These are phyloP conservation scores for Neodiprion lecontei DNA, from an alignment of 1,140 invertebrate species.

Conservation along the genomic window DNA sequence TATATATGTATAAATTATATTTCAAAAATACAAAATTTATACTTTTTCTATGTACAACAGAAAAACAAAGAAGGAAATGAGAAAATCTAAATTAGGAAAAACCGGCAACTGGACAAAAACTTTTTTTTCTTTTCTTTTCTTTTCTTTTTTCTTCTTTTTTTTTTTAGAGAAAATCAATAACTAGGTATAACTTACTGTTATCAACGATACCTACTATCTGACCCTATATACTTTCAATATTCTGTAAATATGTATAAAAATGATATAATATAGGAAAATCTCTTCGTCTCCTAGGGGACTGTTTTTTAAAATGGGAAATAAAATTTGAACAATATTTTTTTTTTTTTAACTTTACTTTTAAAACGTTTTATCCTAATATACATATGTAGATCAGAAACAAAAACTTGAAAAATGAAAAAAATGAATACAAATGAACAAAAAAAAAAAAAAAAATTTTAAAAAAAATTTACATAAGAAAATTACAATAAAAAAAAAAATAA, in stretches of 20 bases:
- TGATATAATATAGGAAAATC: neutral
- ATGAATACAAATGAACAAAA: neutral
- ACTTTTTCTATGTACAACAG: neutral
- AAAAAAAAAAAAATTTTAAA: neutral
- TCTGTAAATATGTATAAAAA: slow-evolving; percentile 2
- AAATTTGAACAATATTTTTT: too few species aligned
- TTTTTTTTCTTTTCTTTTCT: too few species aligned
- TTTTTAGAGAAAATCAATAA: too few species aligned
- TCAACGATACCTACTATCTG: neutral
- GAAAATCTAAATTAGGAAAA: neutral
- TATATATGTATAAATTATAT: slow-evolving; percentile 1
- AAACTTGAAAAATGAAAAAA: neutral
- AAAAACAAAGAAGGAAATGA: neutral
- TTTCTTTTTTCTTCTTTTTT: too few species aligned
- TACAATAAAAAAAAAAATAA: neutral
- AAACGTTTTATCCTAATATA: too few species aligned
- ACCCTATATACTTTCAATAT: neutral
- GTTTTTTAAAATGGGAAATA: too few species aligned
- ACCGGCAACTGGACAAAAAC: too few species aligned
- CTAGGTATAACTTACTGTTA: too few species aligned
- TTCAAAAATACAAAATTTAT: neutral
- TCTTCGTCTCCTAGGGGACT: too few species aligned
- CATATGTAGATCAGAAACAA: neutral
- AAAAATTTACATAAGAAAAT: neutral
- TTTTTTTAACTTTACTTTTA: too few species aligned